phyloP scores from a whole-genome alignment of 2,113 vertebrate species.

The Pontoporia blainvillei region DNA sequence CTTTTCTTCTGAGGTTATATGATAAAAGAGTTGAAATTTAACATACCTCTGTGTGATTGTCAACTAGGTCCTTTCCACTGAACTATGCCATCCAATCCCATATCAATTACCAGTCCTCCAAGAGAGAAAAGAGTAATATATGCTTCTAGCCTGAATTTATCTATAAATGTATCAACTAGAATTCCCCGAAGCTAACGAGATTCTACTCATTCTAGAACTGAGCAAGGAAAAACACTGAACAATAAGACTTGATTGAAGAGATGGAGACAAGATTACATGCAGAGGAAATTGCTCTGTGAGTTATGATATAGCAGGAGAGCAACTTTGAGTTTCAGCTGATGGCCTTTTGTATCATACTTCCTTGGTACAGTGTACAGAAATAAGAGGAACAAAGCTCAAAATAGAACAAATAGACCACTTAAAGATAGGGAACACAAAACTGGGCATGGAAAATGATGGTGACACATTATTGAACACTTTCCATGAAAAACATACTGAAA shows the following conservation, averaged over 20 bases:
- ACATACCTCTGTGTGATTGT: background rate
- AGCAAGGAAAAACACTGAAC: constrained; percentile 3
- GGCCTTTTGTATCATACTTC: background rate
- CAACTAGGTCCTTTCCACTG: background rate
- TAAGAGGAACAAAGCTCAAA: background rate
- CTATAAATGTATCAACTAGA: background rate
- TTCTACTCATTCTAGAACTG: constrained; percentile 8
- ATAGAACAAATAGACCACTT: background rate
- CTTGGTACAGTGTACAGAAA: background rate
- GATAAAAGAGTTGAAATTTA: background rate
- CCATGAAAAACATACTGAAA: background rate
- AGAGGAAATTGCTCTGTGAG: constrained; percentile 4
- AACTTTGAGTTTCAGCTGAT: background rate
- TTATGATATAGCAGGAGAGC: background rate
- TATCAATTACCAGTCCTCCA: background rate
- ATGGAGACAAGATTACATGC: background rate
- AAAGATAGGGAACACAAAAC: background rate
- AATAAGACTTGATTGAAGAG: constrained; percentile 26
- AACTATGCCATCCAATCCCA: background rate
- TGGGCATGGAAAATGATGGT: background rate
- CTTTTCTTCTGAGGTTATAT: background rate
- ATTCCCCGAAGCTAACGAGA: background rate
- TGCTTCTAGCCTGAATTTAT: background rate
- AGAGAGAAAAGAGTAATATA: background rate
- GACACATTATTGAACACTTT: background rate